Percentiles rank a stretch among this genome's conserved stretches.
Evolutionary conservation across 64 coral and sea anemone species (phyloP).

Genomic region (Exaiptasia diaphana): DNA sequence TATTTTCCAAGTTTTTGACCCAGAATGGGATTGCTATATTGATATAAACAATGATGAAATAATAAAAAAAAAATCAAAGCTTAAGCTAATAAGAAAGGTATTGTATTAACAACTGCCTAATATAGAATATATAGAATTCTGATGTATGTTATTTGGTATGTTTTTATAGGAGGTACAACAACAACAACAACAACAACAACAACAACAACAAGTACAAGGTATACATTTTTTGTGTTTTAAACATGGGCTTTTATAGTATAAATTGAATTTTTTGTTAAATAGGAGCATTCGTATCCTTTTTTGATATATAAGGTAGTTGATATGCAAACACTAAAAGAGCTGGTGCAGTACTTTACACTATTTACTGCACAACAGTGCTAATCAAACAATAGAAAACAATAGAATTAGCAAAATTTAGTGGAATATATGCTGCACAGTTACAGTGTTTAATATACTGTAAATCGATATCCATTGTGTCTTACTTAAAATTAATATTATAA

Average conservation of each 20-base stretch:
- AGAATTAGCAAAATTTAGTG: too few relatives aligned
- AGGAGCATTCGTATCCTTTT: background rate
- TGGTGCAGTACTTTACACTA: too few relatives aligned
- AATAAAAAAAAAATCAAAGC: slow-evolving; percentile 36
- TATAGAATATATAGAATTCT: slow-evolving; percentile 2
- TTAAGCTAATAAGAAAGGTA: slow-evolving; percentile 36
- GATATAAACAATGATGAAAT: slow-evolving; percentile 17
- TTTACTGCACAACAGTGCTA: too few relatives aligned
- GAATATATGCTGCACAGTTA: too few relatives aligned
- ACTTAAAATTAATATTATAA: too few relatives aligned
- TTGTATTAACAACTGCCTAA: slow-evolving; percentile 26
- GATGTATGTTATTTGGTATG: background rate
- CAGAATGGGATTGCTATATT: slow-evolving; percentile 22
- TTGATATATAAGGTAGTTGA: too few relatives aligned
- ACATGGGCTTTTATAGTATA: background rate
- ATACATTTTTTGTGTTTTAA: background rate
- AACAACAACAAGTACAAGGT: background rate
- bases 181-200: background rate
- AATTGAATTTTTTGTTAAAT: background rate
- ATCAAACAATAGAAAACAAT: too few relatives aligned
- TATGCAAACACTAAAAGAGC: too few relatives aligned
- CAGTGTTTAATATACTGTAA: too few relatives aligned
- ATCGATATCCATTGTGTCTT: too few relatives aligned
- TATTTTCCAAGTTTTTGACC: slow-evolving; percentile 19
- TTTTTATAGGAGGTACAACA: background rate